Percentiles rank a stretch among this genome's conserved stretches.
phyloP scores from a whole-genome alignment of 53 echinoderm and acorn worm species.

The Temnopleurus reevesii region DNA sequence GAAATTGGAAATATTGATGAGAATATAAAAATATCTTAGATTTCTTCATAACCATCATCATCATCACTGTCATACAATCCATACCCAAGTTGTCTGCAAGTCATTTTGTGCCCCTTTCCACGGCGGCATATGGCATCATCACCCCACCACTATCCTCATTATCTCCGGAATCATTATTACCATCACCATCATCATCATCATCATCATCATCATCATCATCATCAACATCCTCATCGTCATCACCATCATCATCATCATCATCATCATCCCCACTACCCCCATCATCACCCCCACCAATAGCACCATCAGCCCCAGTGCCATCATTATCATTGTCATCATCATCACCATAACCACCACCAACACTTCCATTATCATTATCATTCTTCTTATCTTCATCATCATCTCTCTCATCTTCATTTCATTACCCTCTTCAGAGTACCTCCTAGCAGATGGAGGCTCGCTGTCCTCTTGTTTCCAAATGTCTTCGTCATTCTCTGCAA shows the following conservation, averaged over 20 bases:
- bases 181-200: not conserved
- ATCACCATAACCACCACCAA: too few relatives aligned
- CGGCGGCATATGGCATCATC: not conserved
- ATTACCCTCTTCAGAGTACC: constrained; percentile 31
- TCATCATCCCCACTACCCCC: not conserved
- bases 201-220: constrained; percentile 1
- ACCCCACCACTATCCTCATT: not conserved
- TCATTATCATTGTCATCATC: not conserved
- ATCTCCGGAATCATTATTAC: not conserved
- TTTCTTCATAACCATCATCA: not conserved
- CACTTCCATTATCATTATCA: not conserved
- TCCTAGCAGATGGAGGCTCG: not conserved
- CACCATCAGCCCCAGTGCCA: too few relatives aligned
- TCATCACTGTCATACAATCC: not conserved
- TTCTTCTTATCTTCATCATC: too few relatives aligned
- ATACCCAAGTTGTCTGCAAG: too few relatives aligned
- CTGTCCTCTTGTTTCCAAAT: constrained; percentile 69
- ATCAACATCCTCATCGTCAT: not conserved
- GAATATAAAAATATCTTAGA: too few relatives aligned
- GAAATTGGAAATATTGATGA: not conserved
- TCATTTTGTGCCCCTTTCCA: not conserved
- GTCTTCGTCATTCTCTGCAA: constrained; percentile 78
- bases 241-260: not conserved
- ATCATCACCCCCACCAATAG: not conserved
- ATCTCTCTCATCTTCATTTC: too few relatives aligned